Percentiles rank a stretch among this genome's conserved stretches.
phyloP scores from a whole-genome alignment of 2,888 invertebrate genomes.

The Synergus laeviventris region DNA sequence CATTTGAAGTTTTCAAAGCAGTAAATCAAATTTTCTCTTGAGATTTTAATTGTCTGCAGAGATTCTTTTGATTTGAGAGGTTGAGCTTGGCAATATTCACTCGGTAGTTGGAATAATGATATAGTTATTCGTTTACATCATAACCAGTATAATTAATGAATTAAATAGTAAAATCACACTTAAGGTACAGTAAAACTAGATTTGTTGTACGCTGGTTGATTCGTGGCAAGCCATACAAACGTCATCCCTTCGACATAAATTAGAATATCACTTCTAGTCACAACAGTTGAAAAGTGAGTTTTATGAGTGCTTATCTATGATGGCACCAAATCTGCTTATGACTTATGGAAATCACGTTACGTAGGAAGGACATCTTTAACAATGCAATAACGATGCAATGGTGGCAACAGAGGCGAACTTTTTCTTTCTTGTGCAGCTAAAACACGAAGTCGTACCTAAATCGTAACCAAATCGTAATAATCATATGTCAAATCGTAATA shows the following conservation, averaged over 20 bases:
- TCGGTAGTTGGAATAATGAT: slow-evolving; percentile 21
- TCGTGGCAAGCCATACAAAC: slow-evolving; percentile 42
- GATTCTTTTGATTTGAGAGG: slow-evolving; percentile 12
- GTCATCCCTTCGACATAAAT: slow-evolving; percentile 40
- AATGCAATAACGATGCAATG: slow-evolving; percentile 48
- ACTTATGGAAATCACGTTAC: slow-evolving; percentile 51
- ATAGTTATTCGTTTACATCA: slow-evolving; percentile 32
- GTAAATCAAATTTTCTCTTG: neutral
- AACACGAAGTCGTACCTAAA: neutral
- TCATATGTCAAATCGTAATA: neutral
- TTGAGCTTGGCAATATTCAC: slow-evolving; percentile 33
- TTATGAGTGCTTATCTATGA: slow-evolving; percentile 43
- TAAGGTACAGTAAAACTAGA: slow-evolving; percentile 49
- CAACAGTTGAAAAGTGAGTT: slow-evolving; percentile 31
- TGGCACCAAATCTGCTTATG: slow-evolving; percentile 38
- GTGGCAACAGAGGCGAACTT: slow-evolving; percentile 18
- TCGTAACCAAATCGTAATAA: neutral
- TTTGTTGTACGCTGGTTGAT: slow-evolving; percentile 52
- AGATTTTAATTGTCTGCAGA: neutral
- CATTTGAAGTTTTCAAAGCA: slow-evolving; percentile 8
- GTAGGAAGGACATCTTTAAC: slow-evolving; percentile 50
- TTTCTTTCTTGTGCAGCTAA: neutral
- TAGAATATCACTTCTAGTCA: slow-evolving; percentile 30
- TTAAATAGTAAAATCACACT: slow-evolving; percentile 43
- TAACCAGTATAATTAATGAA: slow-evolving; percentile 33